Base-by-base conservation (phyloP, 2,888 invertebrate genomes). In the Eustalomyia histrio region DNA sequence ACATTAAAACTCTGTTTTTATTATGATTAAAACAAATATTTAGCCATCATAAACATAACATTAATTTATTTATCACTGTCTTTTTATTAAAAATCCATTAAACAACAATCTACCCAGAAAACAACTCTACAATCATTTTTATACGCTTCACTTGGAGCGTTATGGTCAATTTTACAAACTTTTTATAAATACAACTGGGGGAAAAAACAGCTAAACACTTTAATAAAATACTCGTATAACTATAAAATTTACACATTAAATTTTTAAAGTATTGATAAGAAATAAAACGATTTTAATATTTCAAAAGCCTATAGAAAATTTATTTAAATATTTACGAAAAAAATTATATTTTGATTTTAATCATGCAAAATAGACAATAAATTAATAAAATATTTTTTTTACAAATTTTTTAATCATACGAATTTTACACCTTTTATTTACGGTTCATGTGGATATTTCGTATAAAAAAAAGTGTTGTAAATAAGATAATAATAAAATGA, bases 31-130 rank as follows among this genome's bases (percentile, higher is more conserved):
- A 29, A 29, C 29, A 29, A 29, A 29, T 29, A 7, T 7, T 58
- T 58, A 29, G 4, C 39, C 43, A 14, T 47, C 43, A 47, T 47
- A 47, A n/a, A 47, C 6, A n/a, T 47, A 47, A 47, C 3, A 47
- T 47, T n/a, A 47, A 47, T 47, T 47, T 47, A 55, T 55, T 55
- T 55, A 55, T 55, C 21, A 3, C 14, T n/a, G 14, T 16, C 24
- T 18, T 52, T 74, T 58, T 50, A 74, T 75, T 60, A 67, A 67
- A 60, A 58, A n/a, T n/a, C 50, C 39, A 65, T 74, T 57, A 60
- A 67, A 50, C 10, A 18, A 18, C 29, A n/a, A 64, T 47, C 12
- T 18, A 14, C 12, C 12, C 43, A 43, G 4, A 43, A 43, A 43
- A 47, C n/a, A 14, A 14, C 3, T 24, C 29, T 29, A 47, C 14